Conservation (phyloP, 2,797 vertebrate genomes). For the Enteromius mattozi region DNA sequence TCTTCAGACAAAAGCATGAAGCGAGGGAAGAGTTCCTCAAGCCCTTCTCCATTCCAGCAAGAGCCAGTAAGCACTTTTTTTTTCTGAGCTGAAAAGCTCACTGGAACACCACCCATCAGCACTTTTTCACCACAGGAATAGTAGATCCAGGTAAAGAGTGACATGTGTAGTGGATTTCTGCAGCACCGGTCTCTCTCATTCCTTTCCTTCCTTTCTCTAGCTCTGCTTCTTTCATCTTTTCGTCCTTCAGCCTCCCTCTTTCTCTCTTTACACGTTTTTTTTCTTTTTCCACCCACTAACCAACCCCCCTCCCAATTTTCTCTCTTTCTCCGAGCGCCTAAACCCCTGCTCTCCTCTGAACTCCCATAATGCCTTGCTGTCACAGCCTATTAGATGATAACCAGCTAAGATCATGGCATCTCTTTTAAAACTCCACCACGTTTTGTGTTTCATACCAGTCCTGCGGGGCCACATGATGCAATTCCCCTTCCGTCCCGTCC, state of each 20-base stretch:
- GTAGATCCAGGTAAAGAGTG: slow-evolving; percentile 76
- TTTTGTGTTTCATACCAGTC: slow-evolving; percentile 11
- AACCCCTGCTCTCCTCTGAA: slow-evolving; percentile 43
- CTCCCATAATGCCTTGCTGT: slow-evolving; percentile 56
- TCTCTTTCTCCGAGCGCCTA: slow-evolving; percentile 14
- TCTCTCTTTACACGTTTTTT: slow-evolving; percentile 65
- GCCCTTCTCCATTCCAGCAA: slow-evolving; percentile 79
- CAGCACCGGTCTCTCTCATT: slow-evolving; percentile 50
- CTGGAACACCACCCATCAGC: slow-evolving; percentile 80
- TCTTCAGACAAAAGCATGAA: slow-evolving; percentile 79
- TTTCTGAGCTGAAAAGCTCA: slow-evolving; percentile 78
- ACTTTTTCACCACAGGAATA: slow-evolving; percentile 77
- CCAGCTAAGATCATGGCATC: slow-evolving; percentile 46
- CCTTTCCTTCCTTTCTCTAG: slow-evolving; percentile 55
- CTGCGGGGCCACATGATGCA: neutral
- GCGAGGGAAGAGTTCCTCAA: slow-evolving; percentile 79
- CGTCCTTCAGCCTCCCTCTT: slow-evolving; percentile 66
- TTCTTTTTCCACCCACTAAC: slow-evolving; percentile 63
- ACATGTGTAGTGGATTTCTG: slow-evolving; percentile 76
- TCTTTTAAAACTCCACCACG: slow-evolving; percentile 37
- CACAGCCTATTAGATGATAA: slow-evolving; percentile 56
- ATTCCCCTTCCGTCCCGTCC: slow-evolving; percentile 18
- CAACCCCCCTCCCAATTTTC: slow-evolving; percentile 46
- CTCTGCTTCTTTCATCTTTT: slow-evolving; percentile 52
- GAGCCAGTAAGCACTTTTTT: slow-evolving; percentile 84